Conservation (phyloP, 2,888 invertebrate genomes). For the Lysandra coridon region DNA sequence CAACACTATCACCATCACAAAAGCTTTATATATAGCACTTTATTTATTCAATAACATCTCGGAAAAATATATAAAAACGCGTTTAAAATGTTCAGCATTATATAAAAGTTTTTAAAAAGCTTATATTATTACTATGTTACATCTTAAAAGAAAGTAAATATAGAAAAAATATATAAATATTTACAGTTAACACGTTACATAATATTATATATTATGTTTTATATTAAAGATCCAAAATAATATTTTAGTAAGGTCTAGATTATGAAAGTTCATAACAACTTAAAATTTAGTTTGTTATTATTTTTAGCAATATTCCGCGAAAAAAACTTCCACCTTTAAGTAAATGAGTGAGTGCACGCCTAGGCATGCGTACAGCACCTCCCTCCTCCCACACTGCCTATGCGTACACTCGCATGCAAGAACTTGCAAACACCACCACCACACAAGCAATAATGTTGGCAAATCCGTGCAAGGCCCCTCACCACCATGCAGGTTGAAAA, state of each 20-base stretch:
- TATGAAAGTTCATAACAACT: neutral
- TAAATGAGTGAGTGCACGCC: too few species aligned
- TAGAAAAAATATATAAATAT: neutral
- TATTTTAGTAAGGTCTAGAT: neutral
- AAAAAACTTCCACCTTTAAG: too few species aligned
- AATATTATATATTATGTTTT: neutral
- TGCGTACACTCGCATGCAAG: too few species aligned
- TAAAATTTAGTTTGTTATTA: too few species aligned
- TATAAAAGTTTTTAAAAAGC: neutral
- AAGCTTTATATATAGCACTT: conserved; percentile 3
- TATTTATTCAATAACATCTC: neutral
- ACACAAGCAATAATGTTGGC: too few species aligned
- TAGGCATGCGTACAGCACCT: too few species aligned
- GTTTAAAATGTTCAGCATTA: neutral
- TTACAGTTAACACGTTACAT: neutral
- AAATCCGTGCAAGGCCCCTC: too few species aligned
- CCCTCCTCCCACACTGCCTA: too few species aligned
- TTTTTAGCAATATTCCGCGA: too few species aligned
- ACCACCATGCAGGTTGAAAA: too few species aligned
- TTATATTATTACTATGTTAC: neutral
- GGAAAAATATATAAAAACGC: conserved; percentile 5
- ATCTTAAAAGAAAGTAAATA: neutral
- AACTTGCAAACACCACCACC: too few species aligned
- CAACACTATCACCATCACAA: conserved; percentile 15
- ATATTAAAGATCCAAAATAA: neutral